phyloP scores from a whole-genome alignment of 2,888 invertebrate genomes.

The Carpatolechia fugitivella region DNA sequence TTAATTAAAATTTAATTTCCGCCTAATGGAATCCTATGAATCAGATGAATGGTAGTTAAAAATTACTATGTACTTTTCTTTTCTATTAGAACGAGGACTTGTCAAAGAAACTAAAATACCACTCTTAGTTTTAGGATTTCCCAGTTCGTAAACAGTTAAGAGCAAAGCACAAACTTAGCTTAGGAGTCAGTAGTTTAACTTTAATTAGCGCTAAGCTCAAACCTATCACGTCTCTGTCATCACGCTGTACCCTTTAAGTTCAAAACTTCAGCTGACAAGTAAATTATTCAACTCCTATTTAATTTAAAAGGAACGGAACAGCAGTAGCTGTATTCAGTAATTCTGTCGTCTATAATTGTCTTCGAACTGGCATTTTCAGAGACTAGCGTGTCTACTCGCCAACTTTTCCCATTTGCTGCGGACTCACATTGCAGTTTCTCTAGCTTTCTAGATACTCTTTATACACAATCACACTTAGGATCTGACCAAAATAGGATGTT shows the following conservation, averaged over 20 bases:
- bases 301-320: not conserved
- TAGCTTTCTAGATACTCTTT: not conserved
- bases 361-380: not conserved
- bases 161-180: not conserved
- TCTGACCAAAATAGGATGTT: slow-evolving; percentile 1
- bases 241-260: not conserved
- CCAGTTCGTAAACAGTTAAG: too few species aligned
- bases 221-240: not conserved
- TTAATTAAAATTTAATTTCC: slow-evolving; percentile 32
- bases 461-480: not conserved
- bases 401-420: slow-evolving; percentile 19
- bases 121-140: too few species aligned
- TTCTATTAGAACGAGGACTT: too few species aligned
- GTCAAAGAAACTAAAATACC: too few species aligned
- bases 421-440: slow-evolving; percentile 5
- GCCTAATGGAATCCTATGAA: slow-evolving; percentile 12
- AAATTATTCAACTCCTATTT: too few species aligned
- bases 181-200: not conserved
- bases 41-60: slow-evolving; percentile 14
- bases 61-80: not conserved
- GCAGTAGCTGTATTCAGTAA: too few species aligned
- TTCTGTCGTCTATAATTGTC: not conserved
- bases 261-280: too few species aligned
- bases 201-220: not conserved
- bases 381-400: slow-evolving; percentile 8